Base-by-base conservation (phyloP, 2,888 invertebrate genomes). In the Clitarchus hookeri region DNA sequence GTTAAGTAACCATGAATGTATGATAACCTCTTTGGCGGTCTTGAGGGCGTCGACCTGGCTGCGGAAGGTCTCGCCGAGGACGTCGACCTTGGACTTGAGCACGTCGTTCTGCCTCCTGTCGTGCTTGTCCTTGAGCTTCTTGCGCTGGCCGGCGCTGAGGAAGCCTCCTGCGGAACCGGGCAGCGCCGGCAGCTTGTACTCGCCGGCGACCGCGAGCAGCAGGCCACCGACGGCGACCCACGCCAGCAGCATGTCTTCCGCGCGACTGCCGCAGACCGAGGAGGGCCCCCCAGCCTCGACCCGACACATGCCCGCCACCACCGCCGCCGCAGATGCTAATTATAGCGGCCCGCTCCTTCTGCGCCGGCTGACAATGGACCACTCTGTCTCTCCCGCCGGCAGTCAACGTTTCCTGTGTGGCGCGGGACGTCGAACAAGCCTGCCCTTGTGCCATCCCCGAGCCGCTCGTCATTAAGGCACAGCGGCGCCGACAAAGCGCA, bases 51-150 rank as follows among this genome's bases (percentile, higher is more conserved):
- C 92, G 3, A 94, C 92, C 88, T 93, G 93, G 85, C 91, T 91
- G 88, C 94, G 94, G 87, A 94, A 92, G 44, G 93, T 91, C 80
- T 92, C 91, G 0, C 94, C 94, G 27, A 94, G 90, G 6, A 92
- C 91, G 87, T 94, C 93, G 48, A 94, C 92, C 90, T 94, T 94
- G 8, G 92, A 91, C 88, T 92, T 92, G 26, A 91, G 90, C 53
- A 92, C 90, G 36, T 90, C 89, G 89, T 92, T 92, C 88, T 92
- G 92, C 65, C 89, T 86, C 84, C 89, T 90, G 13, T 82, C 84
- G 83, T 84, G 54, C 48, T 78, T 53, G 83, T 87, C 87, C 85
- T 91, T 91, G 16, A 89, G 88, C 36, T 89, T 84, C 89, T 91
- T 92, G 87, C 91, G 90, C 19, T 90, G 90, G 8, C 92, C 91